Evolutionary conservation across 2,113 vertebrate species (phyloP).

Genomic region (Empidonax alnorum): DNA sequence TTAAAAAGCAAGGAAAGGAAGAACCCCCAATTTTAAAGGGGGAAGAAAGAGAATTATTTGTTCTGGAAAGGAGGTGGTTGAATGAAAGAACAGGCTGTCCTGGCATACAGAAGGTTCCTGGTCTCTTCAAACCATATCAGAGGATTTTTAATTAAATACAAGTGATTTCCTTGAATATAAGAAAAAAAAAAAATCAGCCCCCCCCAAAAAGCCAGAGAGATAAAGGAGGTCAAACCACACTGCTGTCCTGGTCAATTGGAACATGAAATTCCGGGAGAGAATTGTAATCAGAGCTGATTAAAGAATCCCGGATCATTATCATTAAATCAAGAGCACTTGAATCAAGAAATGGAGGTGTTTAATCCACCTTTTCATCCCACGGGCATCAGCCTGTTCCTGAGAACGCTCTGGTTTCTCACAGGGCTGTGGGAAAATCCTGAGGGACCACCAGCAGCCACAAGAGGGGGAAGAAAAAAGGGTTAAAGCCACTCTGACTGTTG

Average conservation of each 20-base stretch:
- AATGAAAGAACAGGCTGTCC: neutral
- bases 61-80: neutral
- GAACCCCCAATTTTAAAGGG: fast-evolving
- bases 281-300: neutral
- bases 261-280: neutral
- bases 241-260: fast-evolving
- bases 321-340: neutral
- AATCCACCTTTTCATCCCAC: neutral
- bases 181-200: neutral
- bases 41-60: neutral
- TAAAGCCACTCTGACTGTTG: neutral
- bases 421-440: fast-evolving
- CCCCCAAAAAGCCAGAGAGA: neutral
- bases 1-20: neutral
- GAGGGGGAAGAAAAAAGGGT: neutral
- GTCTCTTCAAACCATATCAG: neutral
- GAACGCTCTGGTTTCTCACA: fast-evolving
- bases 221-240: neutral
- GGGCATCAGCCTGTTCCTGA: fast-evolving
- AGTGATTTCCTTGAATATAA: neutral
- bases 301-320: neutral
- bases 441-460: fast-evolving
- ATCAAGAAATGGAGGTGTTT: neutral
- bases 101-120: neutral
- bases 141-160: neutral